Evolutionary conservation across 2,888 invertebrate genomes (phyloP), one percentile per base, ranked within the genome.

Genomic region (Apamea epomidion): DNA sequence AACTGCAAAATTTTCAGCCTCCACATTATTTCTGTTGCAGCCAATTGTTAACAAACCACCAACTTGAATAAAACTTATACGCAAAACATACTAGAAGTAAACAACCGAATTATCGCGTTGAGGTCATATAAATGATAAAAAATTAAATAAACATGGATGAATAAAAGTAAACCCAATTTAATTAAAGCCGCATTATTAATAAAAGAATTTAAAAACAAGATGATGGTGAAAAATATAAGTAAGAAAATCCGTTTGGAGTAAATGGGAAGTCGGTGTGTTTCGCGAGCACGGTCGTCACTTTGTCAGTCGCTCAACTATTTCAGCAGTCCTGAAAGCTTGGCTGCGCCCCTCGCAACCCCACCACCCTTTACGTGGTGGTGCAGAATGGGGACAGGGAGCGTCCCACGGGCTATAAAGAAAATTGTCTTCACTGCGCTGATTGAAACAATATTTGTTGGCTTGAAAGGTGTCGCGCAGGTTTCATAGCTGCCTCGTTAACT

Each of bases 311-410:
- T 91, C 88, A 89, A 92, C 91, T 92, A 91, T 93, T 94, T 94
- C 93, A 94, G 92, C 91, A 88, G 86, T 92, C 92, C 94, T 92
- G 93, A 92, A 92, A 90, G 92, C 88, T 91, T 88, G 88, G 89
- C 83, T 84, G 89, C 91, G 90, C 89, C 92, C 90, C 88, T 88
- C 90, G 80, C 92, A 92, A 93, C 93, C 93, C 94, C 95, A 94
- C 95, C 94, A 95, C 95, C 95, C 94, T 92, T 92, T 92, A 89
- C 90, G 91, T 93, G 94, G 94, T 93, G 93, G 91, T 91, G 84
- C 90, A 91, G 90, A 96, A 95, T 94, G 95, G 95, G 96, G 95
- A 93, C 95, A 96, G 95, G 97, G 97, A 94, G 96, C 95, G 96
- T 94, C 96, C 94, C 94, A 87, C 82, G 83, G 87, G 87, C 93